Conservation (phyloP, 2,888 invertebrate genomes). For the Chrysodeixis includens region DNA sequence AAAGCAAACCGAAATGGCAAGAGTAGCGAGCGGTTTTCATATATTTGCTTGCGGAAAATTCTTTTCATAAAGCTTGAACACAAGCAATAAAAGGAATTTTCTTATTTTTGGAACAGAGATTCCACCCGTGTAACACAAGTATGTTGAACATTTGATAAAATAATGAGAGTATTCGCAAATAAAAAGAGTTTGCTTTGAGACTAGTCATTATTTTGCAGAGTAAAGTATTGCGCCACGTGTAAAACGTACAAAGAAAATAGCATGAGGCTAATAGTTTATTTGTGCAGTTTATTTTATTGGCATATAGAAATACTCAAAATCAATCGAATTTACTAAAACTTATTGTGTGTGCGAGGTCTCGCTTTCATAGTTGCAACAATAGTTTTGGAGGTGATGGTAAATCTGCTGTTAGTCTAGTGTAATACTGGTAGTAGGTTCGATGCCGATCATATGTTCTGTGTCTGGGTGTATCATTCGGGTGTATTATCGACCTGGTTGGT, state of each 20-base stretch:
- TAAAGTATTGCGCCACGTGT: neutral
- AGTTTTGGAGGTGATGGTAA: too few species aligned
- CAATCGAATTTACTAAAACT: too few species aligned
- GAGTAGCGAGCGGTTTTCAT: neutral
- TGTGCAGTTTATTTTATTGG: too few species aligned
- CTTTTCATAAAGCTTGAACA: constrained; percentile 11
- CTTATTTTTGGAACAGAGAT: neutral
- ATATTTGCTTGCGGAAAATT: constrained; percentile 9
- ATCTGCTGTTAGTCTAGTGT: too few species aligned
- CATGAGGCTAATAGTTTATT: neutral
- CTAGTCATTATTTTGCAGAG: neutral
- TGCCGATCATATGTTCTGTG: too few species aligned
- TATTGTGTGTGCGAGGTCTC: too few species aligned
- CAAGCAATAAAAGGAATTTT: constrained; percentile 8
- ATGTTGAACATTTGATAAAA: neutral
- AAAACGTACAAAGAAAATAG: neutral
- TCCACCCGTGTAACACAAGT: constrained; percentile 3
- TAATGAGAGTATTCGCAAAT: constrained; percentile 1
- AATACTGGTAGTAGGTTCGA: too few species aligned
- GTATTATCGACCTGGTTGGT: too few species aligned
- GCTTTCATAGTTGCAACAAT: too few species aligned
- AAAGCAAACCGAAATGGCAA: neutral
- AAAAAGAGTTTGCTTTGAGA: neutral
- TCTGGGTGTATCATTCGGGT: too few species aligned
- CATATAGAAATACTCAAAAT: too few species aligned